Percentiles rank a stretch among this genome's conserved stretches.
phyloP scores from a whole-genome alignment of 2,113 vertebrate genomes.

The Chiloscyllium plagiosum region DNA sequence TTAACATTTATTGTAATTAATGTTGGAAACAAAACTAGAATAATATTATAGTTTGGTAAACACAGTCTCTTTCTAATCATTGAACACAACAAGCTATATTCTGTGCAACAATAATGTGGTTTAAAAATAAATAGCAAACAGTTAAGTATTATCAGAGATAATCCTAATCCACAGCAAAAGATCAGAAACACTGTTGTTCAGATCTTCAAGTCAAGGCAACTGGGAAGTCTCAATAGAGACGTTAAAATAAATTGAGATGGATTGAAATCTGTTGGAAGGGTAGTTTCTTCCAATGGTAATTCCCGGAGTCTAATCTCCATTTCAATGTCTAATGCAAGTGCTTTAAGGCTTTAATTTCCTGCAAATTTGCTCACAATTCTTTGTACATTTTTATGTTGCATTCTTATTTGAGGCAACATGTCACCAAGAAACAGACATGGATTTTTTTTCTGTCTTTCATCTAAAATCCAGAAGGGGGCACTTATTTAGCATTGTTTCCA shows the following conservation, averaged over 20 bases:
- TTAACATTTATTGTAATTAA: not conserved
- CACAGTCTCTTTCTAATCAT: not conserved
- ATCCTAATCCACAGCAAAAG: not conserved
- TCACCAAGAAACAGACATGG: not conserved
- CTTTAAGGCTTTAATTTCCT: not conserved
- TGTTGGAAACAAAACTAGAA: not conserved
- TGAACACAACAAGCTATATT: not conserved
- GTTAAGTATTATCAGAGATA: not conserved
- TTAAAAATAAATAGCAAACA: not conserved
- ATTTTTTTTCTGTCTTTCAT: not conserved
- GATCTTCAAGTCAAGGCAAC: not conserved
- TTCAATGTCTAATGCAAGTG: not conserved
- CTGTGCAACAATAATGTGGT: too few relatives aligned
- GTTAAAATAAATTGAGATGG: not conserved
- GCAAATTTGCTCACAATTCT: not conserved
- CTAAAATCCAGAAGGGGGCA: not conserved
- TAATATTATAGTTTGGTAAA: not conserved
- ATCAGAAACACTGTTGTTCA: not conserved
- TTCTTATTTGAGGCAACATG: not conserved
- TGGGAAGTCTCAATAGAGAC: not conserved
- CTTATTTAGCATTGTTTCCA: not conserved
- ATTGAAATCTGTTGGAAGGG: not conserved
- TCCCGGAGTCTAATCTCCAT: not conserved
- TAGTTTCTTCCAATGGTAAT: not conserved
- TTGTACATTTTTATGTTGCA: not conserved